A percentile compares a stretch with the other conserved stretches of the same genome.
Evolutionary conservation across 1,140 invertebrate species (phyloP).

Genomic region (Cardiocondyla obscurior): DNA sequence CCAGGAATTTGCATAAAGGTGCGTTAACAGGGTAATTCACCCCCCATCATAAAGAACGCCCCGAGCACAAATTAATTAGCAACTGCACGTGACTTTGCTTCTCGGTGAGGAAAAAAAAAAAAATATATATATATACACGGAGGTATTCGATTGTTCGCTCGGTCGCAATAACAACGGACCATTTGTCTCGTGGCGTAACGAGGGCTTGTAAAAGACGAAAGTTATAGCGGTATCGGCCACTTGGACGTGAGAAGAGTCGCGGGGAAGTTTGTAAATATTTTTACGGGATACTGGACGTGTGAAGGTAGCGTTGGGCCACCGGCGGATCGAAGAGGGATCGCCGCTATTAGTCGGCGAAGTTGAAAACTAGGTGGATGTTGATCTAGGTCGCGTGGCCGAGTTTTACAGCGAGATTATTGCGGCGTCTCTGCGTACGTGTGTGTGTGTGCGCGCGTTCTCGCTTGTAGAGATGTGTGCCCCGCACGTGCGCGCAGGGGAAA

Average conservation of each 20-base stretch:
- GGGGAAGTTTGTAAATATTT: conserved; percentile 43
- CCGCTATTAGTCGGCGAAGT: conserved; percentile 47
- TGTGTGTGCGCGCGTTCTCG: neutral
- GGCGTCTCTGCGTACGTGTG: neutral
- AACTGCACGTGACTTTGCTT: too few species aligned
- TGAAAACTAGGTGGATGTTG: conserved; percentile 56
- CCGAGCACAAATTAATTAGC: neutral
- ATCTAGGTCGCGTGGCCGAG: conserved; percentile 44
- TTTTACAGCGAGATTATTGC: conserved; percentile 52
- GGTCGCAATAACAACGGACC: neutral
- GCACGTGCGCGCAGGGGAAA: conserved; percentile 15
- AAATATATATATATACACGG: too few species aligned
- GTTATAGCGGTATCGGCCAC: conserved; percentile 7
- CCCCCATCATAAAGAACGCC: neutral
- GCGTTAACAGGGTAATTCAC: neutral
- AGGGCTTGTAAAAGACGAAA: conserved; percentile 1
- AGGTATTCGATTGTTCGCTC: too few species aligned
- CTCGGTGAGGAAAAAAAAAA: too few species aligned
- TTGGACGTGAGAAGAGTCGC: neutral
- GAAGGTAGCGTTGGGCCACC: neutral
- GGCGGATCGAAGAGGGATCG: conserved; percentile 40
- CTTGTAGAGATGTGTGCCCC: neutral
- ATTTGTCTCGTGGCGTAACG: neutral
- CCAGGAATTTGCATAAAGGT: neutral
- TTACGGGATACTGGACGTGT: neutral